These are phyloP conservation scores for Drosophila truncata DNA, from an alignment of 1,140 invertebrate species.

Conservation along the genomic window DNA sequence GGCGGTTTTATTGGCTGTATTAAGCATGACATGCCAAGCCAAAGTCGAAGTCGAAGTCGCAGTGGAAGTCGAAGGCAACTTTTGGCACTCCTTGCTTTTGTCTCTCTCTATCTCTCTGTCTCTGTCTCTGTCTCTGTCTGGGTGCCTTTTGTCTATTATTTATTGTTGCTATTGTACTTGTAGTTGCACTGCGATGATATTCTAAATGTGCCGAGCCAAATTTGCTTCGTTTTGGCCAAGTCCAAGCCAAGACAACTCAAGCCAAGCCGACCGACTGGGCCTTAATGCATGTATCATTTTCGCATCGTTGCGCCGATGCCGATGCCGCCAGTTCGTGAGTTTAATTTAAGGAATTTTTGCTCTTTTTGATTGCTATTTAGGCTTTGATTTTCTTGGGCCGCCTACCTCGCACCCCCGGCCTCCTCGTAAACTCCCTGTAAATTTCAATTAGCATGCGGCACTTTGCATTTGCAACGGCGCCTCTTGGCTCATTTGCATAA, in stretches of 20 bases:
- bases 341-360: constrained; percentile 83
- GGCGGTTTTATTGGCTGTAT: constrained; percentile 80
- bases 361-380: constrained; percentile 83
- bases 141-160: constrained; percentile 58
- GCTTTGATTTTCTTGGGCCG: constrained; percentile 58
- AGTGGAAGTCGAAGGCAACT: constrained; percentile 42
- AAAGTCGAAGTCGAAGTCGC: constrained; percentile 49
- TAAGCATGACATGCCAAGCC: constrained; percentile 77
- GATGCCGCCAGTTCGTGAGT: constrained; percentile 71
- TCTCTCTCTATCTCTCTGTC: constrained; percentile 23
- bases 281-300: constrained; percentile 83
- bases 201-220: constrained; percentile 81
- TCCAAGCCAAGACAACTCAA: constrained; percentile 41
- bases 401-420: neutral
- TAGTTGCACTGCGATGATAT: constrained; percentile 72
- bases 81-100: constrained; percentile 77
- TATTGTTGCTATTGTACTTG: constrained; percentile 42
- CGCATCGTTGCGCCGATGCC: constrained; percentile 73
- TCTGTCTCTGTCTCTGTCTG: constrained; percentile 22
- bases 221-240: constrained; percentile 78
- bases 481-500: constrained; percentile 80
- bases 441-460: constrained; percentile 83
- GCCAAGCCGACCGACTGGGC: constrained; percentile 27
- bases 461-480: constrained; percentile 82
- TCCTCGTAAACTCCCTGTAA: constrained; percentile 33